Base-by-base conservation (phyloP, 2,797 vertebrate genomes). In the Clarias pachynema region DNA sequence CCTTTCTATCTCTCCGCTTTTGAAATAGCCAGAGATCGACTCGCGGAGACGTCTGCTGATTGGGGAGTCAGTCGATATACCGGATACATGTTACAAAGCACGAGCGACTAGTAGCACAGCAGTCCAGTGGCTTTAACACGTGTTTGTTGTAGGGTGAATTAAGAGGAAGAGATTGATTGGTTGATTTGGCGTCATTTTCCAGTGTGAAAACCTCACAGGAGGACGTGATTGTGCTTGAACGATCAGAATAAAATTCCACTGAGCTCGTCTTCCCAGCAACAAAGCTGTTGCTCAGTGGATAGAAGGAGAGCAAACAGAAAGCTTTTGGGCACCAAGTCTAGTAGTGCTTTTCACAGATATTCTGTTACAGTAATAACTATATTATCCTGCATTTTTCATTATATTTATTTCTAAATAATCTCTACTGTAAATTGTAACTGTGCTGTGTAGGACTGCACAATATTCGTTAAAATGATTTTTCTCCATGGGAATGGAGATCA, bases 121-220 rank as follows among this genome's bases (percentile, higher is more conserved):
- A n/a, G 86, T 74, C 56, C 29, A 12, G 74, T 75, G 49, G 66
- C 82, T 69, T 26, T 79, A 53, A 72, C 85, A 79, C 66, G 34
- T 84, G 81, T 87, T 87, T 85, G 86, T 87, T 87, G 89, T 78
- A 59, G 56, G 65, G 70, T 65, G 66, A 62, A 44, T 70, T 87
- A 81, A 84, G 75, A 74, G 85, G 60, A 79, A 63, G 49, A 53
- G 26, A 90, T 82, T 86, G 57, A 53, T 70, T 59, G n/a, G 68
- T 87, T 77, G 57, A 86, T 88, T 84, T 84, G 44, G 37, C 59
- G 57, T 53, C 72, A 86, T 87, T 75, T 88, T 88, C 70, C 62
- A 37, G 82, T 81, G n/a, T 69, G 22, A 75, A 79, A 57, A 49
- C 74, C 81, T 73, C 24, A 73, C 53, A 77, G 57, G 82, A 66